Base-by-base conservation (phyloP, 2,113 vertebrate genomes). In the Ia io region DNA sequence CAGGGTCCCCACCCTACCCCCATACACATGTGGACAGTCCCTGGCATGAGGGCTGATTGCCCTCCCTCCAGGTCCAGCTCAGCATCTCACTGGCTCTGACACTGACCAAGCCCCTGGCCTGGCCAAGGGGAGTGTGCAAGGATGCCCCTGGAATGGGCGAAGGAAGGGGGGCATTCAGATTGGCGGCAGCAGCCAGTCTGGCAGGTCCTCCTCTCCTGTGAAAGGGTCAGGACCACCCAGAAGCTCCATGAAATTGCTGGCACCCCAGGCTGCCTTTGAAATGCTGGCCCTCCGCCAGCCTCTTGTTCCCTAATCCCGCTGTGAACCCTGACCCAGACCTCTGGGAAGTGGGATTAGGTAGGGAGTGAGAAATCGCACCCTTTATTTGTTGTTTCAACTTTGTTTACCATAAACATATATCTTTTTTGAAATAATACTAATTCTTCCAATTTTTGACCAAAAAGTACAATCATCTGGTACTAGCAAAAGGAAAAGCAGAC, bases 11-110 rank as follows among this genome's bases (percentile, higher is more conserved):
- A 35, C 1, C 3, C 42, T 40, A 1, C 16, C 17, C 32, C 32
- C 0, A 3, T 0, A 5, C 71, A 4, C 63, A 3, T 5, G 3
- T 10, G 56, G 37, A 14, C 0, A 0, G 23, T 30, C 3, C 40
- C 2, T 1, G 17, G 79, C 56, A 1, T 1, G 35, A 23, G 9
- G 17, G 83, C 30, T 4, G 0, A 0, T 0, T 1, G 53, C 20
- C 20, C 25, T 51, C 0, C 7, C 9, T 11, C 23, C 35, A 12
- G 79, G 70, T 18, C 8, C 2, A 13, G 2, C 14, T 8, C 56
- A n/a, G 51, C 18, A 51, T 22, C 80, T 40, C 17, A 1, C 8
- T n/a, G 70, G 16, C 71, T 4, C 25, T n/a, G 80, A 44, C 20
- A 0, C 0, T 25, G 13, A 53, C 93, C 78, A 1, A 1, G 32